phyloP scores from a whole-genome alignment of 1,140 invertebrate species.

The Eulimnadia texana region DNA sequence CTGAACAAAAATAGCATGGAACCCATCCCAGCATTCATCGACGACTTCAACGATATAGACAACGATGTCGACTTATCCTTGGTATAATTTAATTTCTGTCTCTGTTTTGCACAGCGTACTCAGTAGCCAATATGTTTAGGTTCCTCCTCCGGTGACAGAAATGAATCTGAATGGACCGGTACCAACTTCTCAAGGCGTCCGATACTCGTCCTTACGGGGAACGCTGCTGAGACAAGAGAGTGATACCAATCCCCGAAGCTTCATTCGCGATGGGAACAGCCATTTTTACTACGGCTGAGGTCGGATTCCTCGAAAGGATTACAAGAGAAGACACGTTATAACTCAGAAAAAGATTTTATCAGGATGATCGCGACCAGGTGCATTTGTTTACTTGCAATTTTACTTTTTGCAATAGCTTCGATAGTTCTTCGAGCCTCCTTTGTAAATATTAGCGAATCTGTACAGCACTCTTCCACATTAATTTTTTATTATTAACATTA shows the following conservation, averaged over 20 bases:
- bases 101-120: too few species aligned
- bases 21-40: slow-evolving; percentile 36
- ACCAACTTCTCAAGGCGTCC: slow-evolving; percentile 22
- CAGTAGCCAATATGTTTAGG: slow-evolving; percentile 16
- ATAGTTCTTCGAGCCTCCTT: too few species aligned
- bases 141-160: slow-evolving; percentile 14
- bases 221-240: slow-evolving; percentile 22
- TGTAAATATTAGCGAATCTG: neutral
- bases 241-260: slow-evolving; percentile 33
- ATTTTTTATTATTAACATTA: too few species aligned
- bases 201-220: neutral
- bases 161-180: slow-evolving; percentile 4
- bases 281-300: slow-evolving; percentile 46
- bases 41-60: slow-evolving; percentile 54
- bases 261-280: slow-evolving; percentile 32
- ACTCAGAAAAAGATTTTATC: too few species aligned
- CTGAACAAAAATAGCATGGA: slow-evolving; percentile 48
- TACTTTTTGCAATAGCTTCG: neutral
- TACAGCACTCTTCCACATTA: neutral
- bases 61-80: slow-evolving; percentile 48
- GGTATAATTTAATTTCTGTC: neutral
- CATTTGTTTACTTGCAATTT: too few species aligned
- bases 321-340: too few species aligned
- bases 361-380: too few species aligned
- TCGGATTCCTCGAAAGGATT: too few species aligned